Base-by-base conservation (phyloP, 2,113 vertebrate genomes). In the Dasyprocta punctata region DNA sequence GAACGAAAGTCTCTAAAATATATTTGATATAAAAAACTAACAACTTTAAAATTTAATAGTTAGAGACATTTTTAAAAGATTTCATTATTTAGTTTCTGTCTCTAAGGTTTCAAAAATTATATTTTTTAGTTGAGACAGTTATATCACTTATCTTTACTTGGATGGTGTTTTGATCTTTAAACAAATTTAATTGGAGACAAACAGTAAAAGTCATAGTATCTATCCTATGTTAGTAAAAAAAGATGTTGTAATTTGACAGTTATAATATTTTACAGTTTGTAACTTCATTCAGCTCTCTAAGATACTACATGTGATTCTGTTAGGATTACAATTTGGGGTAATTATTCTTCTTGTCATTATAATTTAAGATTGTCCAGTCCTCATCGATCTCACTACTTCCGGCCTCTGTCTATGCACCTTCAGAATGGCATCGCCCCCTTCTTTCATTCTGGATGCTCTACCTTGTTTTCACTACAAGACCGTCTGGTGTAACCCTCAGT, bases 221-320 rank as follows among this genome's bases (percentile, higher is more conserved):
- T 52, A 56, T 14, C 88, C 5, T 47, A 2, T 44, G 67, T 56
- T 33, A 75, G 36, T 90, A 13, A n/a, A 75, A 84, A 81, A 60
- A 88, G 19, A 41, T 75, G 3, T 85, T 86, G 67, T 89, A 82
- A 86, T 47, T 85, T 96, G 81, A 60, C 38, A 89, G 54, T 85
- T 87, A 41, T 20, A 89, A 14, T 84, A 60, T 65, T 94, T 91
- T 75, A 75, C 49, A 92, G 5, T 67, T 86, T 82, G 10, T 75
- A 80, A 67, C 36, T 88, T 67, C 14, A 73, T 73, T 52, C 10
- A 61, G 3, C 67, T 94, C 20, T 77, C 22, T 84, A 69, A 69
- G 38, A 80, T 17, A 78, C 38, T 28, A 69, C 60, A 22, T 17
- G 75, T 24, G 1, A 36, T 83, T 92, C 38, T 67, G 80, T 84